Base-by-base conservation (phyloP, 2,113 vertebrate species). In the Sorex araneus region DNA sequence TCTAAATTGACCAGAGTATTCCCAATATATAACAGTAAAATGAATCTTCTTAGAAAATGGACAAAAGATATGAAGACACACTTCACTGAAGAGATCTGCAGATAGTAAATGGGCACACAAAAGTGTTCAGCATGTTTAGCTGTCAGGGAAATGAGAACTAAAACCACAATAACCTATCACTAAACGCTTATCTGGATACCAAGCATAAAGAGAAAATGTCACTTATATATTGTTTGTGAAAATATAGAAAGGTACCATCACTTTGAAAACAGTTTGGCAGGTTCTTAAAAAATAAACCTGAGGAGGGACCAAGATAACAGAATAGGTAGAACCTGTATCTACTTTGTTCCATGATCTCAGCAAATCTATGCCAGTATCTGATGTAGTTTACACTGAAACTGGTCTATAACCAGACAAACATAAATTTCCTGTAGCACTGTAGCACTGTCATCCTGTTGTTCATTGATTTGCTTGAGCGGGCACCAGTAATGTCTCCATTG, bases 201-300 rank as follows among this genome's bases (percentile, higher is more conserved):
- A 28, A 76, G 63, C 40, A 71, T n/a, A 27, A 78, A 84, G 60
- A 88, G 64, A 66, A 11, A 27, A 6, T 11, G 34, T 32, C 25
- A n/a, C 43, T 82, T 50, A 28, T 3, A 25, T 16, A 11, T 43
- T 84, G 32, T 50, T 83, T 6, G 16, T 87, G 45, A 74, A 40
- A 87, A 57, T 57, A 12, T 32, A 45, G 79, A 90, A 63, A 30
- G 9, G 50, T 43, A 60, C 6, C 27, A 19, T 36, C 66, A 82
- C 70, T 91, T 79, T 69, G 57, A 83, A 91, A 89, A 74, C 16
- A 84, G 4, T 93, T 94, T 54, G 81, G 8, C 50, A 69, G 21
- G 74, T 79, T 89, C 57, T 89, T 34, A 66, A 74, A 92, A 83
- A 73, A 47, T 2, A 86, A 93, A 74, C 28, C 75, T 19, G 18